Evolutionary conservation across 2,888 invertebrate genomes (phyloP).

Genomic region (Poecilus cupreus): DNA sequence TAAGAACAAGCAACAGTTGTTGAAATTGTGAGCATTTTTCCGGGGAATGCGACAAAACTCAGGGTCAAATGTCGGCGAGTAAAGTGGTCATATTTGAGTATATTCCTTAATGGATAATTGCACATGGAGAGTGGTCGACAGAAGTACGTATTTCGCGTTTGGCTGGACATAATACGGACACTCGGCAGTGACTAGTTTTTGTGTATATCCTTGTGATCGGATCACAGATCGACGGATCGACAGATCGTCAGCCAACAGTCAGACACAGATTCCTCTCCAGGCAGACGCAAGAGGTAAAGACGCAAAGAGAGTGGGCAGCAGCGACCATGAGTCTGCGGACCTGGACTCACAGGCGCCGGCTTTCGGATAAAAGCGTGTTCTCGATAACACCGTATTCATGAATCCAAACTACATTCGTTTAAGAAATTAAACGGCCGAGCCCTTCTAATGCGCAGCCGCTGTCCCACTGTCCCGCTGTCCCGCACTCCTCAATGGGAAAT

Average conservation of each 20-base stretch:
- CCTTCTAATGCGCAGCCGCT: constrained; percentile 46
- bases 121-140: background rate
- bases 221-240: no score
- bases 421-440: constrained; percentile 46
- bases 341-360: constrained; percentile 52
- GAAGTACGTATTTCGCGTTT: background rate
- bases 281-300: background rate
- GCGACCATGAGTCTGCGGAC: constrained; percentile 3
- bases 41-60: no score
- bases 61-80: no score
- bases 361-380: constrained; percentile 49
- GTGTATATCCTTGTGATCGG: background rate
- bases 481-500: constrained; percentile 42
- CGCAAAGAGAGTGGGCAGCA: background rate
- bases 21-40: no score
- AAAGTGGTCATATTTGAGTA: no score
- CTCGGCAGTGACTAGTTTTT: constrained; percentile 4
- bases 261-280: no score
- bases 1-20: no score
- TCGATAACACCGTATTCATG: constrained; percentile 54
- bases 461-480: background rate
- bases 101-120: background rate
- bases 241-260: background rate
- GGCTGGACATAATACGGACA: no score
- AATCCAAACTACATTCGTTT: constrained; percentile 51